phyloP scores from a whole-genome alignment of 1,140 invertebrate genomes.

The Drosophila ambigua region DNA sequence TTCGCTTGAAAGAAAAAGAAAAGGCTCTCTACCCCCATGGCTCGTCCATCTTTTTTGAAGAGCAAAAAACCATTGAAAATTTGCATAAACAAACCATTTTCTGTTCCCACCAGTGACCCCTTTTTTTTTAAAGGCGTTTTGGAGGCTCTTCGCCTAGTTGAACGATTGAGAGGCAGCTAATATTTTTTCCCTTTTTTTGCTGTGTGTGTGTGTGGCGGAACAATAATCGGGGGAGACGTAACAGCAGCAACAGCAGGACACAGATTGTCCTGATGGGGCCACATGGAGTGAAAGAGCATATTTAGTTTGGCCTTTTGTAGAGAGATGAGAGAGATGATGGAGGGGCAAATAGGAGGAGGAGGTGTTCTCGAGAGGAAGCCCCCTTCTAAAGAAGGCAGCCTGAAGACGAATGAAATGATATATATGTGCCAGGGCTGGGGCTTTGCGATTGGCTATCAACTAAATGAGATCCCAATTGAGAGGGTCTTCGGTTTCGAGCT shows the following conservation, averaged over 20 bases:
- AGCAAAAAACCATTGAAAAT: slow-evolving; percentile 47
- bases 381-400: slow-evolving; percentile 23
- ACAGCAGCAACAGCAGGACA: slow-evolving; percentile 39
- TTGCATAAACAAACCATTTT: slow-evolving; percentile 62
- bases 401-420: slow-evolving; percentile 37
- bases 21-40: too few relatives aligned
- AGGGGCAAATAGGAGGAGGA: not conserved
- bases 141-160: slow-evolving; percentile 9
- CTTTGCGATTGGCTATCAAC: slow-evolving; percentile 33
- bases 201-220: slow-evolving; percentile 15
- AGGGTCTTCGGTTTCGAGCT: slow-evolving; percentile 3
- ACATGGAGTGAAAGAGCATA: slow-evolving; percentile 42
- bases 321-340: slow-evolving; percentile 28
- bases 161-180: slow-evolving; percentile 56
- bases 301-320: slow-evolving; percentile 40
- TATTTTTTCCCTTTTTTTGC: slow-evolving; percentile 43
- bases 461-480: slow-evolving; percentile 28
- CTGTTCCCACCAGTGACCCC: slow-evolving; percentile 18
- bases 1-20: slow-evolving; percentile 22
- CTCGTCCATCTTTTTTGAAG: slow-evolving; percentile 26
- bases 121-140: slow-evolving; percentile 11
- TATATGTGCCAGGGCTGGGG: slow-evolving; percentile 19
- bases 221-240: slow-evolving; percentile 34
- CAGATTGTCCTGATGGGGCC: slow-evolving; percentile 45
- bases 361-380: slow-evolving; percentile 3